A percentile compares a stretch with the other conserved stretches of the same genome.
Conservation (phyloP, 2,113 vertebrate genomes). For the Pipra filicauda region DNA sequence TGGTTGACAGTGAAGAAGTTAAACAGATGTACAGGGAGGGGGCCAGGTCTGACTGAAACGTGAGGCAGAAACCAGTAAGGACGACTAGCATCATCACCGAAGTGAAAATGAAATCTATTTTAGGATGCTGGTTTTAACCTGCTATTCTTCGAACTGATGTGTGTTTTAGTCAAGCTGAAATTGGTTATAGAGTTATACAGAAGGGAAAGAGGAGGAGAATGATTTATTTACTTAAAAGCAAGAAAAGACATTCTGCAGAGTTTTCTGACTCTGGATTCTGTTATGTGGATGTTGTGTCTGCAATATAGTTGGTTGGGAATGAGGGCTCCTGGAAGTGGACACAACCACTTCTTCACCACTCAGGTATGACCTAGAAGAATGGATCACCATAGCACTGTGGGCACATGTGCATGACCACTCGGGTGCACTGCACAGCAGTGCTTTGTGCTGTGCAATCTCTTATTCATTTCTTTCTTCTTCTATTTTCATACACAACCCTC, state of each 20-base stretch:
- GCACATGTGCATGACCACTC: fast-evolving
- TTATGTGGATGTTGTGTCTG: not conserved
- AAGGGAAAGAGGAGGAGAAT: not conserved
- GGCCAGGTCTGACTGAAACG: not conserved
- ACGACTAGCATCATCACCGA: not conserved
- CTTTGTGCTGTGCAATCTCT: not conserved
- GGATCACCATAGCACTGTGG: not conserved
- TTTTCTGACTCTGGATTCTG: not conserved
- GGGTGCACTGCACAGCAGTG: not conserved
- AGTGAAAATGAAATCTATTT: slow-evolving; percentile 54
- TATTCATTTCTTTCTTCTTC: not conserved
- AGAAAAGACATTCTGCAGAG: not conserved
- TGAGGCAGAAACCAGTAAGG: not conserved
- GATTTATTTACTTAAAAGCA: not conserved
- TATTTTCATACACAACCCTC: not conserved
- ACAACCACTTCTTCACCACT: not conserved
- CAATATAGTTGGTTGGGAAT: not conserved
- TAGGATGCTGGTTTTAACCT: slow-evolving; percentile 31
- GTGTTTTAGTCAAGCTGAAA: not conserved
- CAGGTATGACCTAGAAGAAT: not conserved
- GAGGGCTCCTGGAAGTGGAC: not conserved
- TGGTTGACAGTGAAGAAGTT: not conserved
- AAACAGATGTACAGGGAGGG: not conserved
- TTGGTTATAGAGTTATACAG: not conserved
- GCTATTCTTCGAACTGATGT: not conserved